Evolutionary conservation across 1,140 invertebrate species (phyloP).

Genomic region (Saccostrea echinata): DNA sequence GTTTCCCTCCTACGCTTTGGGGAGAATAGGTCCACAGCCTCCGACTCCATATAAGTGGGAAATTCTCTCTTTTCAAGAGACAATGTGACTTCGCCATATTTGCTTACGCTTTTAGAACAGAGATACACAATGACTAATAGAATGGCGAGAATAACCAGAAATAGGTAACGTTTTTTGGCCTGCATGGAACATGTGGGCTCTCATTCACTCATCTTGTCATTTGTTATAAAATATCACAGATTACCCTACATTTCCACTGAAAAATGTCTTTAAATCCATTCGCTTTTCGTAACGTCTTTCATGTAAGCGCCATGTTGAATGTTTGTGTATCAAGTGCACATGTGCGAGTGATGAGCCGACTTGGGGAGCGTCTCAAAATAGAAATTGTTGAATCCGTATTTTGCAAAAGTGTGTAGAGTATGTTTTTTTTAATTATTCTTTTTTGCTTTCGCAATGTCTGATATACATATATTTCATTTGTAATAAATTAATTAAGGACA

Average conservation of each 20-base stretch:
- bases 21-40: slow-evolving; percentile 72
- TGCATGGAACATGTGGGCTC: slow-evolving; percentile 80
- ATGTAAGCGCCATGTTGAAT: slow-evolving; percentile 52
- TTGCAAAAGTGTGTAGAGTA: no score
- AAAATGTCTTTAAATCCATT: slow-evolving; percentile 48
- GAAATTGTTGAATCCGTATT: no score
- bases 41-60: slow-evolving; percentile 71
- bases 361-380: slow-evolving; percentile 37
- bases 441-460: no score
- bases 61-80: slow-evolving; percentile 59
- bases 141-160: slow-evolving; percentile 89
- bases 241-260: slow-evolving; percentile 32
- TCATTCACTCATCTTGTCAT: slow-evolving; percentile 50
- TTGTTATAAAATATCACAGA: neutral
- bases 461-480: no score
- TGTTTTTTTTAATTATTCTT: no score
- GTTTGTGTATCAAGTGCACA: slow-evolving; percentile 35
- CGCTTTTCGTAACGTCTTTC: slow-evolving; percentile 29
- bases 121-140: slow-evolving; percentile 90
- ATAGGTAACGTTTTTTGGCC: slow-evolving; percentile 94
- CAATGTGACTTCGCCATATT: slow-evolving; percentile 43
- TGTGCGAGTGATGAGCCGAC: slow-evolving; percentile 34
- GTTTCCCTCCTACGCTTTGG: slow-evolving; percentile 63
- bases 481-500: no score
- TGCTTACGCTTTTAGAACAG: slow-evolving; percentile 56